Base-by-base conservation (phyloP, 2,888 invertebrate genomes). In the Dastarcus helophoroides region DNA sequence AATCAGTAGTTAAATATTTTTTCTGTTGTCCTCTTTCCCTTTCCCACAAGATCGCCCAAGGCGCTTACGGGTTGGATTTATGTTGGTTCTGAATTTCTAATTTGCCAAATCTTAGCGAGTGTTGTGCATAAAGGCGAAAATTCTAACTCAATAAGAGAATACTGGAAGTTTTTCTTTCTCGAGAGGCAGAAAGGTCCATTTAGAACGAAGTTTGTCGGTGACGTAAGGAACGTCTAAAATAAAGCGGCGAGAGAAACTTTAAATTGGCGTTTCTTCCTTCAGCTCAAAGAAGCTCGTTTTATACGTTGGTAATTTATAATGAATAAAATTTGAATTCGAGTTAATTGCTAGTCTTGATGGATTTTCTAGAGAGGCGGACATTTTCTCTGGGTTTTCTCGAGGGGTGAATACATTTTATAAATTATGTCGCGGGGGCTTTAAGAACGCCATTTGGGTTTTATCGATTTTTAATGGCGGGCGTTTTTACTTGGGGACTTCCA, bases 311-410 rank as follows among this genome's bases (percentile, higher is more conserved):
- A 61, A 61, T 61, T 60, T 61, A 60, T 61, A 60, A 61, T 61
- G 60, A 60, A 61, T 60, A 61, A 61, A 61, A 61, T 60, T 60
- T 59, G 58, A 60, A 61, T 60, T 60, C 58, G 53, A 57, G 58
- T 60, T 61, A 61, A 61, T 61, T 60, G 59, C 60, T 50, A 58
- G 56, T 53, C 58, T 56, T 60, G 59, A 59, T 58, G 57, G 59
- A 56, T 59, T 58, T 56, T 55, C 54, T 51, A 44, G 49, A 43
- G 27, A 19, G 35, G 39, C 39, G 42, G 51, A 53, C 51, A 53
- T 53, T 54, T 52, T 50, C 44, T 31, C 46, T 43, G 40, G 43
- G 45, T 50, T 50, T 47, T 46, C 51, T 48, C 46, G 51, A 54
- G 56, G 57, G 56, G 55, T 54, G 54, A 54, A 53, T 53, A 53